Conservation (phyloP, 2,888 invertebrate genomes). For the Hoplodrina ambigua region DNA sequence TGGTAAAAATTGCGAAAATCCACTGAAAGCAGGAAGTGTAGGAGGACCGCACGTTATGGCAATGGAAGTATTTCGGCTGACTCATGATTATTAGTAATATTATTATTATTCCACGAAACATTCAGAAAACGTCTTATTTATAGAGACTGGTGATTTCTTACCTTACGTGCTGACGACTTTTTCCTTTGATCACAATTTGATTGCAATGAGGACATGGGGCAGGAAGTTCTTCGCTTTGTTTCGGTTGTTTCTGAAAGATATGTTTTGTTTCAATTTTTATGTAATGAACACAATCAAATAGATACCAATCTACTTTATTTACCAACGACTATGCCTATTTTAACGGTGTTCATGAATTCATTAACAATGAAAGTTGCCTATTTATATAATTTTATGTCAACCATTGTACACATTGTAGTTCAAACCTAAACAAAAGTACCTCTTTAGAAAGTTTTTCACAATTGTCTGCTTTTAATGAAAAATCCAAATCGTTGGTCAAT, state of each 20-base stretch:
- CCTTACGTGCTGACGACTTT: slow-evolving; percentile 73
- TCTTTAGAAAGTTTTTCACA: slow-evolving; percentile 35
- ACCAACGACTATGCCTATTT: not conserved
- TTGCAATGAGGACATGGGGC: slow-evolving; percentile 69
- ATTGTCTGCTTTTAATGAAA: slow-evolving; percentile 39
- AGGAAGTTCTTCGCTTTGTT: slow-evolving; percentile 34
- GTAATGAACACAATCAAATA: not conserved
- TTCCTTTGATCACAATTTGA: slow-evolving; percentile 65
- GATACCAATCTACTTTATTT: not conserved
- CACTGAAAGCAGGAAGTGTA: not conserved
- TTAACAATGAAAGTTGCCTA: too few relatives aligned
- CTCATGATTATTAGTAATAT: too few relatives aligned
- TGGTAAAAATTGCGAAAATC: not conserved
- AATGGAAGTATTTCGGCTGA: not conserved
- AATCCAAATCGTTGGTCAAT: slow-evolving; percentile 65
- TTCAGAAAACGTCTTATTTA: not conserved
- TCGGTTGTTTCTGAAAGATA: slow-evolving; percentile 59
- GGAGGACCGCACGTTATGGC: not conserved
- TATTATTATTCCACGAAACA: slow-evolving; percentile 1
- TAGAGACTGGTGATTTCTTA: slow-evolving; percentile 40
- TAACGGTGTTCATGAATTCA: not conserved
- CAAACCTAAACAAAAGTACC: slow-evolving; percentile 29
- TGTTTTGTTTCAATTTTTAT: not conserved
- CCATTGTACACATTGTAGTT: not conserved
- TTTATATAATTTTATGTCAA: not conserved